These are phyloP conservation scores for Antechinus stuartii DNA, from an alignment of 2,113 vertebrate species.

Conservation along the genomic window DNA sequence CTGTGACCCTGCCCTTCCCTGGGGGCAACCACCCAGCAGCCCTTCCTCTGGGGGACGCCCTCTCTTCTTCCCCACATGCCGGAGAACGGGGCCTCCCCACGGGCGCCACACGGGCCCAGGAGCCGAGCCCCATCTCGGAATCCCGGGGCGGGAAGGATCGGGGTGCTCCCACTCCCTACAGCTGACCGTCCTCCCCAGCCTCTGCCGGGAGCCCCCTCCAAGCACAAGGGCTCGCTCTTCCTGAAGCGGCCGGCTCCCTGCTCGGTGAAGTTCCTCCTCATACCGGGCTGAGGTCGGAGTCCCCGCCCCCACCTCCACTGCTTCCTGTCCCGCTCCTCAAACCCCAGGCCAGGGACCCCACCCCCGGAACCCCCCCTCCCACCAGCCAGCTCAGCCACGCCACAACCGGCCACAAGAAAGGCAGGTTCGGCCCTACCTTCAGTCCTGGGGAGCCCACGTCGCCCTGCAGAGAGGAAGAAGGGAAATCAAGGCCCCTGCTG, in stretches of 20 bases:
- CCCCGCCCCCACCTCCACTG: neutral
- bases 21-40: accelerated
- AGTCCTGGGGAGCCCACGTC: constrained; percentile 90
- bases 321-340: neutral
- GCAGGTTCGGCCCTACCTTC: constrained; percentile 86
- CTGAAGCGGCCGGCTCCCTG: neutral
- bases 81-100: no score
- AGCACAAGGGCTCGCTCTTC: neutral
- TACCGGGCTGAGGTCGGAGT: accelerated
- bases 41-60: no score
- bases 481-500: neutral
- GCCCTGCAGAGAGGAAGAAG: constrained; percentile 84
- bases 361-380: accelerated
- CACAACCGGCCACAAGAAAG: neutral
- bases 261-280: neutral
- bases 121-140: neutral
- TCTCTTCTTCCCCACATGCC: no score
- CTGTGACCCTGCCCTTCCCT: no score
- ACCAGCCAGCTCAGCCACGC: accelerated
- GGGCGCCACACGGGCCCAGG: no score
- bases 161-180: no score
- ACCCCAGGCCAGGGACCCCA: no score
- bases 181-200: neutral
- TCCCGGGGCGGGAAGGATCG: neutral
- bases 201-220: neutral